Conservation (phyloP, 2,888 invertebrate genomes). For the Mylabris sibirica region DNA sequence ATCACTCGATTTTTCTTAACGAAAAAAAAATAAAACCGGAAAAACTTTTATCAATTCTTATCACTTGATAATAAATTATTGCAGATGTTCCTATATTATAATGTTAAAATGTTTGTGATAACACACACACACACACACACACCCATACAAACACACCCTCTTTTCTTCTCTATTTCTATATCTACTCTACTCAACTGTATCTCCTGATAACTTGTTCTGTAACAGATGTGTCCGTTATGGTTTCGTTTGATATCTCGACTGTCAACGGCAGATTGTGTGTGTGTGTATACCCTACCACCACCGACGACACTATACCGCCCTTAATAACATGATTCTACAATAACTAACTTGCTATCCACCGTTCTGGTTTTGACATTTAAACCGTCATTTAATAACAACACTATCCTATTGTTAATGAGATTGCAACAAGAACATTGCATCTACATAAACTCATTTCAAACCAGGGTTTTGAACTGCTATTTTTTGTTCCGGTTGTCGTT, state of each 20-base stretch:
- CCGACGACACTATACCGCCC: background rate
- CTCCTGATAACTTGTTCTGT: constrained; percentile 11
- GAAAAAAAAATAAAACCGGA: no score
- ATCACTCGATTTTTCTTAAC: background rate
- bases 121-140: background rate
- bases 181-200: constrained; percentile 5
- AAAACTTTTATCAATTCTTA: background rate
- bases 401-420: background rate
- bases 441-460: background rate
- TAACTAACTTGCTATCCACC: background rate
- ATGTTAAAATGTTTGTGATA: constrained; percentile 7
- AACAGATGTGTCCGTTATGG: constrained; percentile 11
- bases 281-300: background rate
- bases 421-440: background rate
- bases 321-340: background rate
- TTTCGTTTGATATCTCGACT: constrained; percentile 7
- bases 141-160: background rate
- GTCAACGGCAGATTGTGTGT: background rate
- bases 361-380: constrained; percentile 5
- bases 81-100: constrained; percentile 5
- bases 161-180: background rate
- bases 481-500: no score
- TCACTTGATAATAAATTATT: background rate
- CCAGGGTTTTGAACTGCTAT: no score
- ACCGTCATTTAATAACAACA: background rate